These are phyloP conservation scores for Pseudopleuronectes americanus DNA, from an alignment of 2,797 vertebrate species.

Conservation along the genomic window DNA sequence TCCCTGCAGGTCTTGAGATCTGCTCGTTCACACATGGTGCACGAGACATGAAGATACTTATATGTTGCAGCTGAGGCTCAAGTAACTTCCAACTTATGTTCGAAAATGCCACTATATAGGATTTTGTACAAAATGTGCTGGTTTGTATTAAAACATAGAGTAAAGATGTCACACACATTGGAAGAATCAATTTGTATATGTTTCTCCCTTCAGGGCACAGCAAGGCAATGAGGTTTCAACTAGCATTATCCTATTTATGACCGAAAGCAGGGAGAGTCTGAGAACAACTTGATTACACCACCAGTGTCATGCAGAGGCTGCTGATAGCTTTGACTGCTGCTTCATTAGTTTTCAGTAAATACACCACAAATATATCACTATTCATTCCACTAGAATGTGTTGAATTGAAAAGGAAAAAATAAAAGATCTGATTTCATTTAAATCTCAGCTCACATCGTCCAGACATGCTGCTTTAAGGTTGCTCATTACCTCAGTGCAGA, in stretches of 20 bases:
- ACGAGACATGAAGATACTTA: too few species aligned
- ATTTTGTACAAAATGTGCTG: not conserved
- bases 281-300: too few species aligned
- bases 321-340: not conserved
- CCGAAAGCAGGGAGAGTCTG: not conserved
- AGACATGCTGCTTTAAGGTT: not conserved
- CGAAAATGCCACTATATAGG: not conserved
- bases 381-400: not conserved
- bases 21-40: too few species aligned
- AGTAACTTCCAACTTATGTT: conserved; percentile 10
- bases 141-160: too few species aligned
- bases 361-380: not conserved
- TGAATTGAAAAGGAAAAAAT: not conserved
- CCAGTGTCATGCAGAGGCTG: not conserved
- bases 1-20: too few species aligned
- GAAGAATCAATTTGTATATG: not conserved
- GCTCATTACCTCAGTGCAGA: conserved; percentile 17
- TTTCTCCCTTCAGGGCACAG: conserved; percentile 5
- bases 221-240: not conserved
- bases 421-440: not conserved
- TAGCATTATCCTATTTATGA: conserved; percentile 8
- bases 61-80: too few species aligned
- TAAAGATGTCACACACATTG: too few species aligned
- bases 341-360: conserved; percentile 11
- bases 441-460: conserved; percentile 8